Evolutionary conservation across 2,113 vertebrate species (phyloP).

Genomic region (Platanista minor): DNA sequence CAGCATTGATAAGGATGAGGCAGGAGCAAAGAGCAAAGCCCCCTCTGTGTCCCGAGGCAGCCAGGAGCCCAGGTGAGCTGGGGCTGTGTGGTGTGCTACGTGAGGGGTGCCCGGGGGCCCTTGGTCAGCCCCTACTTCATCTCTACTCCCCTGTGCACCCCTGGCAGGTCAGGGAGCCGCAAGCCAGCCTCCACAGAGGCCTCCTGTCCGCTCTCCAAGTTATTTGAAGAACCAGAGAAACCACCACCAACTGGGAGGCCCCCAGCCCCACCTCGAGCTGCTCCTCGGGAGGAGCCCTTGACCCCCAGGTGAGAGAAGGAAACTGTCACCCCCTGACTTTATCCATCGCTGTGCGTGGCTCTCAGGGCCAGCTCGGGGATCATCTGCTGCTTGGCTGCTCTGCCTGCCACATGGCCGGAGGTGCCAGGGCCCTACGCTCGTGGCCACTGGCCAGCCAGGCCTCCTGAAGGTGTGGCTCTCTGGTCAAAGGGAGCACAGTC

Average conservation of each 20-base stretch:
- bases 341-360: not conserved
- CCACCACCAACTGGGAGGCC: conserved; percentile 70
- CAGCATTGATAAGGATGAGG: conserved; percentile 95
- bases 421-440: not conserved
- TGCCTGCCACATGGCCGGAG: not conserved
- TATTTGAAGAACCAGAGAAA: conserved; percentile 89
- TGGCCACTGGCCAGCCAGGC: not conserved
- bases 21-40: conserved; percentile 87
- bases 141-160: not conserved
- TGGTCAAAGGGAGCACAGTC: not conserved
- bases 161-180: conserved; percentile 81
- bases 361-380: not conserved
- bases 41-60: conserved; percentile 79
- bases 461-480: not conserved
- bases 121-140: not conserved
- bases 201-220: conserved; percentile 78
- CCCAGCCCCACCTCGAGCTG: conserved; percentile 74
- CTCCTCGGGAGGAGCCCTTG: conserved; percentile 82
- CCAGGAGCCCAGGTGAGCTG: conserved; percentile 82
- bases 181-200: conserved; percentile 75
- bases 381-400: not conserved
- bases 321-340: not conserved
- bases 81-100: not conserved
- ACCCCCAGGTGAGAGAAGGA: conserved; percentile 80
- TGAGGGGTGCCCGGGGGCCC: not conserved